phyloP scores from a whole-genome alignment of 2,888 invertebrate genomes.

The Tetropium fuscum region DNA sequence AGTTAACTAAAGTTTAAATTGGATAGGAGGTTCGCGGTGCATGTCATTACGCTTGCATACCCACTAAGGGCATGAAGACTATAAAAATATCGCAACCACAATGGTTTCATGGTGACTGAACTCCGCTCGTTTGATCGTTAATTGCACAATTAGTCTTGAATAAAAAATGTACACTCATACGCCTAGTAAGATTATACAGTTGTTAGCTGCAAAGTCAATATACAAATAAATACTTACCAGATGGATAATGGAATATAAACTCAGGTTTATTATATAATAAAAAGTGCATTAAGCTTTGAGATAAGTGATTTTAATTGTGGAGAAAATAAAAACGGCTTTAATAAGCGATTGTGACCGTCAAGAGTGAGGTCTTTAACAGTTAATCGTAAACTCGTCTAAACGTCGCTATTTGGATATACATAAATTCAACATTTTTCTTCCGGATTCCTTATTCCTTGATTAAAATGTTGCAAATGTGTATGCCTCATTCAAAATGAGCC shows the following conservation, averaged over 20 bases:
- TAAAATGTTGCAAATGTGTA: too few relatives aligned
- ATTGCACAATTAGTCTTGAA: slow-evolving; percentile 21
- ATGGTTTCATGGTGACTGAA: slow-evolving; percentile 14
- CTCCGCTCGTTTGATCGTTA: slow-evolving; percentile 4
- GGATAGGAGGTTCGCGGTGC: background rate
- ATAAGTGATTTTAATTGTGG: slow-evolving; percentile 13
- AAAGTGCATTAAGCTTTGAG: slow-evolving; percentile 24
- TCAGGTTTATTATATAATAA: slow-evolving; percentile 18
- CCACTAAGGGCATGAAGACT: slow-evolving; percentile 11
- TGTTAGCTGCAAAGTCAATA: slow-evolving; percentile 17
- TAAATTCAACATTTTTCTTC: too few relatives aligned
- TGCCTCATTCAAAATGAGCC: too few relatives aligned
- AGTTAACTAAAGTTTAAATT: background rate
- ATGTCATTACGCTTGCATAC: slow-evolving; percentile 12
- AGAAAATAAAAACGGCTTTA: slow-evolving; percentile 9
- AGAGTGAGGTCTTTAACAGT: too few relatives aligned
- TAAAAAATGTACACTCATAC: slow-evolving; percentile 10
- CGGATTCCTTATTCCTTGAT: too few relatives aligned
- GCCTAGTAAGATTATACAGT: slow-evolving; percentile 2
- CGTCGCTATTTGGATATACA: too few relatives aligned
- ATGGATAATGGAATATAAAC: slow-evolving; percentile 23
- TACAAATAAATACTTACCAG: slow-evolving; percentile 18
- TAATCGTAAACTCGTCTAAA: too few relatives aligned
- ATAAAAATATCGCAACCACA: slow-evolving; percentile 9
- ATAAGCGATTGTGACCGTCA: background rate